phyloP scores from a whole-genome alignment of 92 coral and sea anemone species.

The Epizoanthus rinbou region DNA sequence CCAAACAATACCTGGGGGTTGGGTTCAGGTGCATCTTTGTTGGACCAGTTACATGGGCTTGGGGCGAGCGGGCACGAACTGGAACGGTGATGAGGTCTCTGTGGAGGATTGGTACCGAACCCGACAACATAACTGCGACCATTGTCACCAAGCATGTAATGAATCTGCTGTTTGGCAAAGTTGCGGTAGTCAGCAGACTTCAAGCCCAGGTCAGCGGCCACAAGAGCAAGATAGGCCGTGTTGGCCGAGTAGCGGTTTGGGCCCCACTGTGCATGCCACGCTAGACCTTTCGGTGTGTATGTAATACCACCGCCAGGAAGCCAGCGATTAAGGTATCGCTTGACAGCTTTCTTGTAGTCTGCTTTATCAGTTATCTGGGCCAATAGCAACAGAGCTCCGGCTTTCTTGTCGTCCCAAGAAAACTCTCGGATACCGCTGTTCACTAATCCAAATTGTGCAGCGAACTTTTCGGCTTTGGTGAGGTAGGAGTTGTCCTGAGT shows the following conservation, averaged over 20 bases:
- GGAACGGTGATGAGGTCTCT: slow-evolving; percentile 80
- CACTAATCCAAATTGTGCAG: slow-evolving; percentile 43
- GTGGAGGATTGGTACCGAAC: slow-evolving; percentile 77
- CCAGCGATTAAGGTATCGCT: slow-evolving; percentile 70
- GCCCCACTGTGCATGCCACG: slow-evolving; percentile 91
- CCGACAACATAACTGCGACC: slow-evolving; percentile 91
- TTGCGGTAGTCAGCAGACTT: slow-evolving; percentile 55
- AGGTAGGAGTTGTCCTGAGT: slow-evolving; percentile 65
- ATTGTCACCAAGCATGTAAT: slow-evolving; percentile 80
- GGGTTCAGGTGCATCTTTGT: slow-evolving; percentile 54
- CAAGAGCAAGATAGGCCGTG: slow-evolving; percentile 85
- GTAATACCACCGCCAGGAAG: slow-evolving; percentile 68
- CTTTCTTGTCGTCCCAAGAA: slow-evolving; percentile 86
- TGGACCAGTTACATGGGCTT: slow-evolving; percentile 59
- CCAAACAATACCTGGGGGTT: slow-evolving; percentile 83
- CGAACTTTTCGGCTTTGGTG: slow-evolving; percentile 71
- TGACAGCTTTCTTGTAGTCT: slow-evolving; percentile 52
- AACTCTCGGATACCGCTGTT: slow-evolving; percentile 65
- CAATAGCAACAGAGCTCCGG: slow-evolving; percentile 77
- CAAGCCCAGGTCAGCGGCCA: slow-evolving; percentile 82
- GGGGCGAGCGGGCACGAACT: slow-evolving; percentile 79
- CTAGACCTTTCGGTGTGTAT: slow-evolving; percentile 89
- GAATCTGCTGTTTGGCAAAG: slow-evolving; percentile 80
- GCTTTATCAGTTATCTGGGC: slow-evolving; percentile 62
- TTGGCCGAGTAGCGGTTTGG: slow-evolving; percentile 90